Conservation (phyloP, 1,140 invertebrate species). For the Adoxophyes honmai region DNA sequence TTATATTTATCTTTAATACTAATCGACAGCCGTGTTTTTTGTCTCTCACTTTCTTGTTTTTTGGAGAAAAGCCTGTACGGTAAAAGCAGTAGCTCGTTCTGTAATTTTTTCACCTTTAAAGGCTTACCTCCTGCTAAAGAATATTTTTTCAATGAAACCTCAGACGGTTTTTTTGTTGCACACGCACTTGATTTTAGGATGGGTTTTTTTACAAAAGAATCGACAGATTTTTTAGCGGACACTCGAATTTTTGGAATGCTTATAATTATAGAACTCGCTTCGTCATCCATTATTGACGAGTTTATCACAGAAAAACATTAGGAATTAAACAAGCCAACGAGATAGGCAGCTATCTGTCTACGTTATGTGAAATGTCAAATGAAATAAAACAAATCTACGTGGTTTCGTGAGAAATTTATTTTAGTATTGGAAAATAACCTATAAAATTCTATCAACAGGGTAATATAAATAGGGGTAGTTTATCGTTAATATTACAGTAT, state of each 20-base stretch:
- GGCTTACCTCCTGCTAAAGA: conserved; percentile 26
- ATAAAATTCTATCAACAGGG: neutral
- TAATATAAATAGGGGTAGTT: too few species aligned
- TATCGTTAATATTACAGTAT: conserved; percentile 17
- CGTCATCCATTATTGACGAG: conserved; percentile 27
- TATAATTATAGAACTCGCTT: conserved; percentile 31
- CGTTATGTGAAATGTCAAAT: too few species aligned
- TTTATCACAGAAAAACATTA: conserved; percentile 8
- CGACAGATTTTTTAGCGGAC: conserved; percentile 7
- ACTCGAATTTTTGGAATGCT: conserved; percentile 29
- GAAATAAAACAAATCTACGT: too few species aligned
- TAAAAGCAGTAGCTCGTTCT: conserved; percentile 39
- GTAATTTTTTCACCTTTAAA: conserved; percentile 31
- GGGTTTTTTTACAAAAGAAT: too few species aligned
- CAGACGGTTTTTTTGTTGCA: conserved; percentile 17
- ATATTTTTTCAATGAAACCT: conserved; percentile 23
- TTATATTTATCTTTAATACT: conserved; percentile 46
- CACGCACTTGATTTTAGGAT: neutral
- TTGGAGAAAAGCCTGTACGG: conserved; percentile 50
- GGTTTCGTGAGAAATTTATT: too few species aligned
- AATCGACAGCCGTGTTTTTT: conserved; percentile 29
- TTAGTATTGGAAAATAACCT: neutral
- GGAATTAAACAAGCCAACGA: conserved; percentile 15
- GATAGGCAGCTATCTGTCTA: conserved; percentile 17
- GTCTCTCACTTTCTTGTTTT: conserved; percentile 30